phyloP scores from a whole-genome alignment of 2,113 vertebrate species.

The Rhynchopsitta pachyrhyncha region DNA sequence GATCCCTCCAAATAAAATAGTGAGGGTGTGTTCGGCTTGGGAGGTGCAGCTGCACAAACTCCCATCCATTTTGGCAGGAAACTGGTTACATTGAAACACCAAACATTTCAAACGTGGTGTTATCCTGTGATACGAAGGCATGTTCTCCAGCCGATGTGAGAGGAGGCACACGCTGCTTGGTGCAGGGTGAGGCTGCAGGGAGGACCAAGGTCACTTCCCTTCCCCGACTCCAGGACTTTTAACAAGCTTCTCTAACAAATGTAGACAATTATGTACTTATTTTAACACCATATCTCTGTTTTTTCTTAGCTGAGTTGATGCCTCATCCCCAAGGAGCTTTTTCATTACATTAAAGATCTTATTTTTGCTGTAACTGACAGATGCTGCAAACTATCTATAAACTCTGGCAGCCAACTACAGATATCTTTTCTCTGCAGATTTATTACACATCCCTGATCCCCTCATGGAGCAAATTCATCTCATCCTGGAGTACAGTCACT shows the following conservation, averaged over 20 bases:
- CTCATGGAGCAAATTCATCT: background rate
- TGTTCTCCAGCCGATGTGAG: background rate
- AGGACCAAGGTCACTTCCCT: background rate
- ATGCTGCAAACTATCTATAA: background rate
- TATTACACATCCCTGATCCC: background rate
- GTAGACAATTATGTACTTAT: background rate
- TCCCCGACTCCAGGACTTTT: background rate
- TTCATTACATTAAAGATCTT: background rate
- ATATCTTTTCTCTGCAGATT: background rate
- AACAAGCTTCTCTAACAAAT: background rate
- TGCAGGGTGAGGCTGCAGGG: rapidly evolving
- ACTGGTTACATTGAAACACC: background rate
- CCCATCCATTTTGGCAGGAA: background rate
- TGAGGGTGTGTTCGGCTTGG: background rate
- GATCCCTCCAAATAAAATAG: background rate
- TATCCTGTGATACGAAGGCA: rapidly evolving
- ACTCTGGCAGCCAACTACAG: background rate
- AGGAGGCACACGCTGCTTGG: background rate
- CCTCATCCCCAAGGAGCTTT: background rate
- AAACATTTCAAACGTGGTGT: rapidly evolving
- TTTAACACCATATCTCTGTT: background rate
- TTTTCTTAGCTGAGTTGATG: background rate
- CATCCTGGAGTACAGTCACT: background rate
- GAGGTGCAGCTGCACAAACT: background rate
- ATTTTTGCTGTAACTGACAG: background rate